Evolutionary conservation across 2,888 invertebrate genomes (phyloP).

Genomic region (Philereme transversata): DNA sequence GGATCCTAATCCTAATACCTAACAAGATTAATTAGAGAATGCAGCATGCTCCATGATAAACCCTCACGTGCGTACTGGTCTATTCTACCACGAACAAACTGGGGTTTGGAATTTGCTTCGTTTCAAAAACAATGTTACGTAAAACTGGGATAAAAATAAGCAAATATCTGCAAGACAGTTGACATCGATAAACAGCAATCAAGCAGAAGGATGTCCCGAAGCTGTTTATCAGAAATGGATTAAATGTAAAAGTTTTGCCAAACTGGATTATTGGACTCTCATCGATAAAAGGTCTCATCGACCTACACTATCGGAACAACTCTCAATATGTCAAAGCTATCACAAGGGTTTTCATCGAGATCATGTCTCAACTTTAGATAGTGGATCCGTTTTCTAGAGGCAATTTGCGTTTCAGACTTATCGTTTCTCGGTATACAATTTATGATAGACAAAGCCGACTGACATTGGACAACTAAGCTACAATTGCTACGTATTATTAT

Average conservation of each 20-base stretch:
- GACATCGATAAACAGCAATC: conserved; percentile 30
- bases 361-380: conserved; percentile 7
- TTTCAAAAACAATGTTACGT: too few relatives aligned
- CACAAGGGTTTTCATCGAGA: conserved; percentile 15
- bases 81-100: conserved; percentile 4
- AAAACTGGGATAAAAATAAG: conserved; percentile 2
- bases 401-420: conserved; percentile 45
- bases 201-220: conserved; percentile 28
- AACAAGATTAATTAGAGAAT: conserved; percentile 68
- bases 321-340: conserved; percentile 16
- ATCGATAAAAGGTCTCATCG: neutral
- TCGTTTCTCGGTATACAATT: conserved; percentile 40
- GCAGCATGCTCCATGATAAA: conserved; percentile 19
- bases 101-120: conserved; percentile 5
- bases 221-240: conserved; percentile 24
- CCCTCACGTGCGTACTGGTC: conserved; percentile 2
- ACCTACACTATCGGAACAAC: conserved; percentile 6
- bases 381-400: conserved; percentile 31
- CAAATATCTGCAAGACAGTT: conserved; percentile 11
- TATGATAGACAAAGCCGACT: conserved; percentile 15
- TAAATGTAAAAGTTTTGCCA: conserved; percentile 1
- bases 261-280: neutral
- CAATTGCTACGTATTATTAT: conserved; percentile 1
- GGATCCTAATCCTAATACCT: conserved; percentile 63
- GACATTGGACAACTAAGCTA: too few relatives aligned